Evolutionary conservation across 2,113 vertebrate genomes (phyloP).

Genomic region (Podarcis raffonei): DNA sequence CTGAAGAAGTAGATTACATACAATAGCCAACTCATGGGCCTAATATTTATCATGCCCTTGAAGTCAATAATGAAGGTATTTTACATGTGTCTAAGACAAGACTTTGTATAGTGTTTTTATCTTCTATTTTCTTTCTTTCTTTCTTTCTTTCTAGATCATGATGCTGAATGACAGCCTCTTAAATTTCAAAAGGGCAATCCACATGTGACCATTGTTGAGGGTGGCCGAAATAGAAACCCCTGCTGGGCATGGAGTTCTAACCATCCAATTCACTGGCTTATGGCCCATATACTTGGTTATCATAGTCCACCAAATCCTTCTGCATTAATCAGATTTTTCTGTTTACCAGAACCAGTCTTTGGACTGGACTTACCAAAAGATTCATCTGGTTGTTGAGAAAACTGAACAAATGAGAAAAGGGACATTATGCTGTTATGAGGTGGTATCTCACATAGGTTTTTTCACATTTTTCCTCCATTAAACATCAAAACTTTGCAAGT

Average conservation of each 20-base stretch:
- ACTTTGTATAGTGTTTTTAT: not conserved
- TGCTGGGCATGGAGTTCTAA: not conserved
- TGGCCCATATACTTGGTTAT: not conserved
- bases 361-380: not conserved
- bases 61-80: not conserved
- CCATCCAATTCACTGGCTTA: not conserved
- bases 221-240: not conserved
- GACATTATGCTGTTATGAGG: not conserved
- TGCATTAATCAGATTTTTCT: not conserved
- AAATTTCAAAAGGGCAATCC: not conserved
- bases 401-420: not conserved
- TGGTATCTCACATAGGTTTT: conserved; percentile 3
- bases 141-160: too few relatives aligned
- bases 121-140: too few relatives aligned
- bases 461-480: not conserved
- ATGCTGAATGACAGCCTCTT: not conserved
- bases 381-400: not conserved
- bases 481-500: not conserved
- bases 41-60: too few relatives aligned
- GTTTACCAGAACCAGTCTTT: not conserved
- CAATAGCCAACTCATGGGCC: too few relatives aligned
- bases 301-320: not conserved
- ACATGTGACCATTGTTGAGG: not conserved
- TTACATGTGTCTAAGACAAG: not conserved
- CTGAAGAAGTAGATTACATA: too few relatives aligned